Evolutionary conservation across 2,113 vertebrate genomes (phyloP).

Genomic region (Chionodraco myersi): DNA sequence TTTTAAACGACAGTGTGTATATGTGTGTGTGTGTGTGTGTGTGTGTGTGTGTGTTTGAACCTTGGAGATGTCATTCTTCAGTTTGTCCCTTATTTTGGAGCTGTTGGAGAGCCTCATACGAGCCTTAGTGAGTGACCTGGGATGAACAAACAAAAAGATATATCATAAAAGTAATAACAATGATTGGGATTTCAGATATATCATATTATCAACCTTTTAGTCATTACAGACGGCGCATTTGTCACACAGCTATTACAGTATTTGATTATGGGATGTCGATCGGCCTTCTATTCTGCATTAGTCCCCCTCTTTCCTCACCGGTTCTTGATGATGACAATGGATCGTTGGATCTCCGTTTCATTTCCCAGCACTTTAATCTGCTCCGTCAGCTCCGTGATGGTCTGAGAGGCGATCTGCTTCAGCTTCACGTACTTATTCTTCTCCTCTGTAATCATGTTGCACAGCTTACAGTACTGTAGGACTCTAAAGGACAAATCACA

Average conservation of each 20-base stretch:
- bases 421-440: slow-evolving; percentile 89
- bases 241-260: background rate
- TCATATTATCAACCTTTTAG: too few relatives aligned
- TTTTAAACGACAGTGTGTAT: background rate
- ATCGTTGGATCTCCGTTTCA: slow-evolving; percentile 87
- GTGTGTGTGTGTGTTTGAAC: slow-evolving; percentile 30
- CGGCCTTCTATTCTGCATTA: background rate
- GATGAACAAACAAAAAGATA: slow-evolving; percentile 26
- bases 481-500: slow-evolving; percentile 79
- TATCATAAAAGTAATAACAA: too few relatives aligned
- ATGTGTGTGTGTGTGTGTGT: background rate
- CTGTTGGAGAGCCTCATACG: slow-evolving; percentile 85
- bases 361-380: slow-evolving; percentile 85
- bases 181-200: too few relatives aligned
- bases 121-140: slow-evolving; percentile 80
- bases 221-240: background rate
- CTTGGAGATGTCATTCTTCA: slow-evolving; percentile 83
- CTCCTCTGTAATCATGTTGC: slow-evolving; percentile 84
- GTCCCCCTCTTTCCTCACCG: slow-evolving; percentile 79
- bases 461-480: slow-evolving; percentile 81
- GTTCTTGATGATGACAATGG: slow-evolving; percentile 80
- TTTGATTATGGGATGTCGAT: background rate
- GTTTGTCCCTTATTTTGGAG: slow-evolving; percentile 79
- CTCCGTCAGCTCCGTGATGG: slow-evolving; percentile 83
- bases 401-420: slow-evolving; percentile 84